Evolutionary conservation across 1,140 invertebrate genomes (phyloP).

Genomic region (Trichomalopsis sarcophagae): DNA sequence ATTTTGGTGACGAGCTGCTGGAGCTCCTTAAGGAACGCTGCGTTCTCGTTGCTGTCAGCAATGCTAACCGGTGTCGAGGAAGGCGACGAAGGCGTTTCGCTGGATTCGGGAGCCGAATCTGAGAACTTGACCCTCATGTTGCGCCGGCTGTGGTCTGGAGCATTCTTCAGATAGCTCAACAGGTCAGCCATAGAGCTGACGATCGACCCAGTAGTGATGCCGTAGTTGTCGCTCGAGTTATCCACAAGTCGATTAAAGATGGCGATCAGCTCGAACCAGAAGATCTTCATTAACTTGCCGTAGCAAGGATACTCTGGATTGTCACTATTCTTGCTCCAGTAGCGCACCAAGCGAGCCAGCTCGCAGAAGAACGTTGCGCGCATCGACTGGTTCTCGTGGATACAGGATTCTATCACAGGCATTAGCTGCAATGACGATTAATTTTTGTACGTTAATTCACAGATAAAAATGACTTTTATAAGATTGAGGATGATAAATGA

Average conservation of each 20-base stretch:
- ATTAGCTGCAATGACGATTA: conserved; percentile 68
- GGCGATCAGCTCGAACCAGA: conserved; percentile 75
- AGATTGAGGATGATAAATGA: conserved; percentile 16
- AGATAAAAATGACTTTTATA: neutral
- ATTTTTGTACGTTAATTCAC: neutral
- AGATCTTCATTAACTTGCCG: conserved; percentile 71
- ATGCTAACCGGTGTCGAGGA: neutral
- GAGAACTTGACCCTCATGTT: conserved; percentile 69
- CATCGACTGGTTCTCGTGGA: conserved; percentile 66
- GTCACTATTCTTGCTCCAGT: conserved; percentile 76
- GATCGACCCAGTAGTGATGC: conserved; percentile 33
- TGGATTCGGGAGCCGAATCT: conserved; percentile 50
- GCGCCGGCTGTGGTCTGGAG: conserved; percentile 53
- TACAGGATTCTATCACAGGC: conserved; percentile 70
- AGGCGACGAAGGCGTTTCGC: conserved; percentile 21
- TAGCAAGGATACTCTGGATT: conserved; percentile 67
- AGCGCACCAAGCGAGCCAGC: conserved; percentile 73
- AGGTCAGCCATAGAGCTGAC: conserved; percentile 52
- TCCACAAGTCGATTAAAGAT: conserved; percentile 64
- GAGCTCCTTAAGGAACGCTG: conserved; percentile 66
- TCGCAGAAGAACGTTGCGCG: conserved; percentile 74
- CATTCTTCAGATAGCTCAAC: conserved; percentile 58
- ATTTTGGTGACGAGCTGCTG: conserved; percentile 74
- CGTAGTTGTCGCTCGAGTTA: conserved; percentile 41
- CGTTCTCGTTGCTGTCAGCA: conserved; percentile 37